Conservation (phyloP, 2,113 vertebrate genomes). For the Podiceps cristatus region DNA sequence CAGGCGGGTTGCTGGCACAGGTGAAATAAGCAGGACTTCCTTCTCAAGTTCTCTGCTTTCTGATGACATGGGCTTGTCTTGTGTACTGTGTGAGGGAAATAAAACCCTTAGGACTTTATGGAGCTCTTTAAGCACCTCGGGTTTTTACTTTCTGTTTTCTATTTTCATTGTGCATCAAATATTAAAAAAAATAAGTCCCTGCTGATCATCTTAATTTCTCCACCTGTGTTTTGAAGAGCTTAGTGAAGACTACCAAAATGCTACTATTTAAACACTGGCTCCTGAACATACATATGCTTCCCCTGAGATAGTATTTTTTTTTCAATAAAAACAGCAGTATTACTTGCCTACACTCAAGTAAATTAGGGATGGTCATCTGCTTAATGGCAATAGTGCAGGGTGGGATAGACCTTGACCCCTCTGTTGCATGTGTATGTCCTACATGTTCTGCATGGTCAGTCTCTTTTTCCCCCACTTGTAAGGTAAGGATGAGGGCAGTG, state of each 20-base stretch:
- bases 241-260: not conserved
- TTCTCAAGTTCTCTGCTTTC: not conserved
- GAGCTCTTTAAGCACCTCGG: not conserved
- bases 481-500: not conserved
- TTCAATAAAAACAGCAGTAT: not conserved
- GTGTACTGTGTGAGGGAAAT: not conserved
- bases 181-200: not conserved
- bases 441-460: not conserved
- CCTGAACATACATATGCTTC: not conserved
- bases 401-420: not conserved
- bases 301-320: not conserved
- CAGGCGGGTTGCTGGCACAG: not conserved
- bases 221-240: not conserved
- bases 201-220: not conserved
- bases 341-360: not conserved
- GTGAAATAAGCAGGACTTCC: conserved; percentile 13
- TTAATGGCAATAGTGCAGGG: not conserved
- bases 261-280: not conserved
- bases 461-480: not conserved
- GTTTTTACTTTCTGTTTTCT: not conserved
- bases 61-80: not conserved
- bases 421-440: not conserved
- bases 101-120: not conserved
- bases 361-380: not conserved
- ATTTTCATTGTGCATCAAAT: not conserved